Conservation (phyloP, 2,797 vertebrate species). For the Odontamblyopus rebecca region DNA sequence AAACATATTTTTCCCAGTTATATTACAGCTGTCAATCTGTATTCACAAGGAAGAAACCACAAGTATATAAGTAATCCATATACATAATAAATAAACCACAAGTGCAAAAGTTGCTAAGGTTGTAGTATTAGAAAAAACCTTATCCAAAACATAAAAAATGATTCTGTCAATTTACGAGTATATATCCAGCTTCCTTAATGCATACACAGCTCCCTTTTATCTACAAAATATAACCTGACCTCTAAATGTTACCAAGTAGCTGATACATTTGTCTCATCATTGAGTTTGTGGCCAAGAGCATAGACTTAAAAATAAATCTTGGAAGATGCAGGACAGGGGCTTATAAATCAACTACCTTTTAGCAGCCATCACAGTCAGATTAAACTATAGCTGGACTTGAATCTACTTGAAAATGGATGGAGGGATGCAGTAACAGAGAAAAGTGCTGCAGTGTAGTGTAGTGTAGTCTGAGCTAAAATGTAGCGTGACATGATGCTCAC, state of each 20-base stretch:
- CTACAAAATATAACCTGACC: slow-evolving; percentile 41
- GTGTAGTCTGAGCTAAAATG: slow-evolving; percentile 34
- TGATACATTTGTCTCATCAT: slow-evolving; percentile 37
- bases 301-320: slow-evolving; percentile 47
- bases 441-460: slow-evolving; percentile 6
- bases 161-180: background rate
- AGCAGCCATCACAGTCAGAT: background rate
- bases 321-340: slow-evolving; percentile 17
- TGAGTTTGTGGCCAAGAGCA: slow-evolving; percentile 36
- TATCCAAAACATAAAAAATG: background rate
- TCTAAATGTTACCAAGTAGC: slow-evolving; percentile 32
- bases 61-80: background rate
- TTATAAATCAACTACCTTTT: slow-evolving; percentile 37
- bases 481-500: slow-evolving; percentile 32
- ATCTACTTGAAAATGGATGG: background rate
- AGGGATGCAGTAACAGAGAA: slow-evolving; percentile 9
- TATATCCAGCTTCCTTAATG: background rate
- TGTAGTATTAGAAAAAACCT: background rate
- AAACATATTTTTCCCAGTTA: background rate
- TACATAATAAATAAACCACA: slow-evolving; percentile 1
- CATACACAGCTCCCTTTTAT: slow-evolving; percentile 27
- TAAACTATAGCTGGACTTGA: background rate
- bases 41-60: background rate
- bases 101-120: background rate
- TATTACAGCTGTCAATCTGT: background rate